Evolutionary conservation across 2,888 invertebrate species (phyloP).

Genomic region (Papilio demoleus): DNA sequence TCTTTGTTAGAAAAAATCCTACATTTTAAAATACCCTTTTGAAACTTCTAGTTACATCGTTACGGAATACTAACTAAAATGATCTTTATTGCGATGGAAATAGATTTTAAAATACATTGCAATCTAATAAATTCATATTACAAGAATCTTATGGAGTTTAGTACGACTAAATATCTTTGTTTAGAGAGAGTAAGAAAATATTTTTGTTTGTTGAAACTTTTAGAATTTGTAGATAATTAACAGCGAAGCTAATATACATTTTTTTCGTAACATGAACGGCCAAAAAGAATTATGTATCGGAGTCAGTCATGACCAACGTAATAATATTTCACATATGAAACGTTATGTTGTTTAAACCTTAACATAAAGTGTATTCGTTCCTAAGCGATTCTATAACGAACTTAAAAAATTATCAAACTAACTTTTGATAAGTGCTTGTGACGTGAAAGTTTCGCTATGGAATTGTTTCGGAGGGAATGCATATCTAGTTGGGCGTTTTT

Average conservation of each 20-base stretch:
- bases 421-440: no score
- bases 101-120: neutral
- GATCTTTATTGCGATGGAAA: neutral
- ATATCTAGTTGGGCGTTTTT: no score
- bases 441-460: no score
- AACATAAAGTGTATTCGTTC: no score
- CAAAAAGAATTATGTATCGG: neutral
- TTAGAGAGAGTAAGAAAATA: neutral
- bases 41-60: conserved; percentile 4
- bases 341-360: no score
- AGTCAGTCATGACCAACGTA: no score
- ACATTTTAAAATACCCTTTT: conserved; percentile 16
- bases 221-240: neutral
- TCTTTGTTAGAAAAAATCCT: conserved; percentile 6
- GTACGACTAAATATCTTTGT: conserved; percentile 20
- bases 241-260: neutral
- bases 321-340: no score
- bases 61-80: neutral
- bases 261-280: neutral
- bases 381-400: no score
- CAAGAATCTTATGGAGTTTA: conserved; percentile 7
- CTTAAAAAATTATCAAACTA: no score
- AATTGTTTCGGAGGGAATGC: no score
- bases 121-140: neutral
- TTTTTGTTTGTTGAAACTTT: neutral